Conservation (phyloP, 2,113 vertebrate species). For the Passer domesticus region DNA sequence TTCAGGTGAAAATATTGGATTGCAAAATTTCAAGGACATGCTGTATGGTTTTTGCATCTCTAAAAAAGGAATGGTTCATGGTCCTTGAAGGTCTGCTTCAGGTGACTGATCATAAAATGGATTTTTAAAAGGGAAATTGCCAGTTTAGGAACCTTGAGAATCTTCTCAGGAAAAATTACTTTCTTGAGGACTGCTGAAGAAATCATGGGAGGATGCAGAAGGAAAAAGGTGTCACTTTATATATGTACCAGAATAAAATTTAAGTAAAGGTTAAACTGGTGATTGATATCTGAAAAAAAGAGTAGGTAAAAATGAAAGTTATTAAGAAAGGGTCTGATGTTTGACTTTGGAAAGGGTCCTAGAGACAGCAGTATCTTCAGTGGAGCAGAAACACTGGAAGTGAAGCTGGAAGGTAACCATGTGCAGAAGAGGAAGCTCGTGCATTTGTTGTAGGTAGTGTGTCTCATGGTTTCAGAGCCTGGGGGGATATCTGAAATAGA, state of each 20-base stretch:
- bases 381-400: not conserved
- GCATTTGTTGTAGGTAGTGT: fast-evolving
- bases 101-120: not conserved
- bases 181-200: not conserved
- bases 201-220: not conserved
- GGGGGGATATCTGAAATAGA: not conserved
- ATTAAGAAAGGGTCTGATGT: not conserved
- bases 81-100: not conserved
- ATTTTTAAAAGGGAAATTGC: not conserved
- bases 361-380: not conserved
- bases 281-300: not conserved
- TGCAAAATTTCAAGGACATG: not conserved
- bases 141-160: not conserved
- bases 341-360: not conserved
- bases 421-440: not conserved
- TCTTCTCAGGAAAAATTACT: not conserved
- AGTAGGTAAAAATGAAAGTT: not conserved
- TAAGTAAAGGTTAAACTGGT: not conserved
- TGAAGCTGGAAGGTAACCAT: not conserved
- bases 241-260: not conserved
- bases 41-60: not conserved
- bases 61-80: not conserved
- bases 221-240: not conserved
- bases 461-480: not conserved
- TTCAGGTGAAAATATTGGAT: not conserved